Percentiles rank a stretch among this genome's conserved stretches.
These are phyloP conservation scores for Magallana ariakensis DNA, from an alignment of 1,140 invertebrate species.

Conservation along the genomic window DNA sequence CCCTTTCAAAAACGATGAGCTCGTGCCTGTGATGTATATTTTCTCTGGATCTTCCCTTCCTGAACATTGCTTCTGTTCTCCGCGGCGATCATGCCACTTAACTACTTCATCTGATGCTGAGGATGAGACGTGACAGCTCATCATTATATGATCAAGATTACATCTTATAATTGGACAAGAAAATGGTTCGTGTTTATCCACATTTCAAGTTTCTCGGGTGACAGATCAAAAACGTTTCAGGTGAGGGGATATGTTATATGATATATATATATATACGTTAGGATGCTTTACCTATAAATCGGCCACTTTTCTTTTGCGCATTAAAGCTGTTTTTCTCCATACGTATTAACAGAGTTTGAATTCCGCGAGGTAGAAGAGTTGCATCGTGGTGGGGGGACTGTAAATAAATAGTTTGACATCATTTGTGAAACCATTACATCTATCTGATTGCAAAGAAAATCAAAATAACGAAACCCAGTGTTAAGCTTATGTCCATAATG, in stretches of 20 bases:
- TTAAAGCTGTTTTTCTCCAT: slow-evolving; percentile 86
- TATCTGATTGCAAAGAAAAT: too few species aligned
- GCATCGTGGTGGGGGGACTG: slow-evolving; percentile 77
- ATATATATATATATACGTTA: too few species aligned
- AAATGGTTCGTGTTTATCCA: too few species aligned
- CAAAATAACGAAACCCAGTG: too few species aligned
- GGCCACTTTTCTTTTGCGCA: slow-evolving; percentile 86
- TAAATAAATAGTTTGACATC: not conserved
- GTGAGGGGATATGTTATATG: too few species aligned
- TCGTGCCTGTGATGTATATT: too few species aligned
- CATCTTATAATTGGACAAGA: too few species aligned
- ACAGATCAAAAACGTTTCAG: too few species aligned
- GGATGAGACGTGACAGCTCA: slow-evolving; percentile 92
- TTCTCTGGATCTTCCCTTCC: slow-evolving; percentile 87
- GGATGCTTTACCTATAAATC: slow-evolving; percentile 89
- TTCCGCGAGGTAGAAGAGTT: slow-evolving; percentile 73
- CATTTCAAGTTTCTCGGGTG: too few species aligned
- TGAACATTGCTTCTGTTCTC: slow-evolving; percentile 89
- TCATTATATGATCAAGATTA: too few species aligned
- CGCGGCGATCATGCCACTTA: slow-evolving; percentile 95
- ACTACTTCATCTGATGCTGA: slow-evolving; percentile 90
- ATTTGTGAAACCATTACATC: not conserved
- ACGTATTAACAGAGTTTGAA: slow-evolving; percentile 76
- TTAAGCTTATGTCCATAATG: too few species aligned
- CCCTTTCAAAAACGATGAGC: too few species aligned